These are phyloP conservation scores for Polietes domitor DNA, from an alignment of 2,888 invertebrate genomes.

Conservation along the genomic window DNA sequence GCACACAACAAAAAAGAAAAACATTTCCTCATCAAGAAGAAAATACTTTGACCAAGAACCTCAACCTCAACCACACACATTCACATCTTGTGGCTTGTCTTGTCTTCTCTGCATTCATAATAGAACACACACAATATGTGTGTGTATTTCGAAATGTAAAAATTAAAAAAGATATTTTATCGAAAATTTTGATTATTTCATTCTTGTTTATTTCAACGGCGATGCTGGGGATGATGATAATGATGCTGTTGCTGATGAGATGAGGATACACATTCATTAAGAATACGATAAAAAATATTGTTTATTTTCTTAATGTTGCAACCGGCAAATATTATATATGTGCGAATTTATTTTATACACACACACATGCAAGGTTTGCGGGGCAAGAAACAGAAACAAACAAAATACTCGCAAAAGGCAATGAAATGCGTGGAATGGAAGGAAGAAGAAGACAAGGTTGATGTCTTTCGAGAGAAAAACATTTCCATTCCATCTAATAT, in stretches of 20 bases:
- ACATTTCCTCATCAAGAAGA: conserved; percentile 26
- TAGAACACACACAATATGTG: background rate
- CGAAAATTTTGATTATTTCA: background rate
- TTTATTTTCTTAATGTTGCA: background rate
- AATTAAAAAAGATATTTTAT: background rate
- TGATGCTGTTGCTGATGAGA: background rate
- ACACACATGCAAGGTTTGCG: too few species aligned
- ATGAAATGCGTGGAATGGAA: too few species aligned
- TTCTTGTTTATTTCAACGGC: background rate
- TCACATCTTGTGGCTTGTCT: too few species aligned
- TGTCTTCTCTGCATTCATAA: too few species aligned
- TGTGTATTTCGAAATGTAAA: background rate
- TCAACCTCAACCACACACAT: background rate
- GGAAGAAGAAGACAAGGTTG: too few species aligned
- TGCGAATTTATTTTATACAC: background rate
- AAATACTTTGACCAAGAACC: conserved; percentile 17
- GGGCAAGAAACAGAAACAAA: background rate
- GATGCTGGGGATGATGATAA: too few species aligned
- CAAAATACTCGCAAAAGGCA: too few species aligned
- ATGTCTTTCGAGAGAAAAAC: too few species aligned
- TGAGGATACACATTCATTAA: background rate
- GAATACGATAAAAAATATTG: background rate
- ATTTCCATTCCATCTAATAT: too few species aligned
- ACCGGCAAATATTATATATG: background rate
- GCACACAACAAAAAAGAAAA: conserved; percentile 4